These are phyloP conservation scores for Triplophysa tibetana DNA, from an alignment of 2,113 vertebrate genomes.

Conservation along the genomic window DNA sequence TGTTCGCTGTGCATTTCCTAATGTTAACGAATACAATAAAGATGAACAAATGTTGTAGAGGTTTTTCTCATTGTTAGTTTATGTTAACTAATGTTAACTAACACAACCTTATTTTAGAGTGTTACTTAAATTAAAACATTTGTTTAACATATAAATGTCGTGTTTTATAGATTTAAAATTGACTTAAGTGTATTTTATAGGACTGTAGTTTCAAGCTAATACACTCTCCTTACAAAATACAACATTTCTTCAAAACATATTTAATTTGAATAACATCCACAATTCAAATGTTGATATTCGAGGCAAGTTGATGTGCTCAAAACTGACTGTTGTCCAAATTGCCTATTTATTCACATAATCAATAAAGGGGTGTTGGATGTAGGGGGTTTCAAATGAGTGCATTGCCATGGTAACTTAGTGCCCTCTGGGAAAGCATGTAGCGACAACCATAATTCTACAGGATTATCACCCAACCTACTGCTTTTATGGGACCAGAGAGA, in stretches of 20 bases:
- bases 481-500: conserved; percentile 49
- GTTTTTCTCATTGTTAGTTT: too few relatives aligned
- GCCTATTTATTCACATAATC: conserved; percentile 54
- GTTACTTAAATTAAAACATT: background rate
- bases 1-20: too few relatives aligned
- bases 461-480: conserved; percentile 53
- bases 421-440: conserved; percentile 41
- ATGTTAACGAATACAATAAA: too few relatives aligned
- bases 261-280: background rate
- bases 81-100: too few relatives aligned
- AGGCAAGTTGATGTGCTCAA: background rate
- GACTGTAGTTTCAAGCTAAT: background rate
- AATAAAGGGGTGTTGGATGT: conserved; percentile 51
- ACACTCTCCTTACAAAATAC: background rate
- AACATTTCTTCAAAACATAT: background rate
- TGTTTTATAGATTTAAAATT: background rate
- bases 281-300: conserved; percentile 11
- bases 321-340: conserved; percentile 34
- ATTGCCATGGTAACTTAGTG: conserved; percentile 61
- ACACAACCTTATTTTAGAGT: too few relatives aligned
- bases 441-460: conserved; percentile 53
- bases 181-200: background rate
- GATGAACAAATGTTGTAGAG: too few relatives aligned
- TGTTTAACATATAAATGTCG: background rate
- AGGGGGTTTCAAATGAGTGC: conserved; percentile 47